Evolutionary conservation across 1,140 invertebrate species (phyloP).

Genomic region (Lanistes nyassanus): DNA sequence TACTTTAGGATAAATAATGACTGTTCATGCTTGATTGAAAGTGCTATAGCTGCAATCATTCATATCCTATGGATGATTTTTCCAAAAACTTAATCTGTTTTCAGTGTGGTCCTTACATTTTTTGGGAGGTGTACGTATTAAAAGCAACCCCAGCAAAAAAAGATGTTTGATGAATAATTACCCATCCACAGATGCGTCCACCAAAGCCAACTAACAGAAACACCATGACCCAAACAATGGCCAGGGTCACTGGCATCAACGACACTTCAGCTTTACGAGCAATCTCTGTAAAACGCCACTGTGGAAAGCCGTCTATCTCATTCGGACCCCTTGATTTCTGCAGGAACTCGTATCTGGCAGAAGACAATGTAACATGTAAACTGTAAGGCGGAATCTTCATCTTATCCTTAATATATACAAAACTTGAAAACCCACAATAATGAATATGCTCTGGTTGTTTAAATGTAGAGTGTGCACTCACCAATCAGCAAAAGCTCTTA

Average conservation of each 20-base stretch:
- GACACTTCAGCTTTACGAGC: conserved; percentile 47
- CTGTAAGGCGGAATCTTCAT: neutral
- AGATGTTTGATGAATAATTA: conserved; percentile 28
- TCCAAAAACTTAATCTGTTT: too few species aligned
- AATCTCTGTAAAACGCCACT: conserved; percentile 51
- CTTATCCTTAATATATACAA: too few species aligned
- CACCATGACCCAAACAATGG: conserved; percentile 53
- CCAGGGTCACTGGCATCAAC: conserved; percentile 50
- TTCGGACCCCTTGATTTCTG: conserved; percentile 43
- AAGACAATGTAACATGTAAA: neutral
- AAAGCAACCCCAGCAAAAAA: too few species aligned
- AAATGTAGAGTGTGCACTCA: too few species aligned
- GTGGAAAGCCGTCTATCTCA: conserved; percentile 52
- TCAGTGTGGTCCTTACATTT: too few species aligned
- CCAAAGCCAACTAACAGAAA: conserved; percentile 56
- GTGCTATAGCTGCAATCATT: too few species aligned
- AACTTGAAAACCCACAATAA: neutral
- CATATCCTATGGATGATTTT: too few species aligned
- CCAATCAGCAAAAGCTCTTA: too few species aligned
- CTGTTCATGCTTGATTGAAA: too few species aligned
- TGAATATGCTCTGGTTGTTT: too few species aligned
- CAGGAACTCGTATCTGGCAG: conserved; percentile 49
- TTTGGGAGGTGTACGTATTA: too few species aligned
- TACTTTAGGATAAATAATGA: too few species aligned
- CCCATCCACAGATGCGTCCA: conserved; percentile 57